A percentile compares a stretch with the other conserved stretches of the same genome.
Conservation (phyloP, 2,113 vertebrate genomes). For the Brachypteracias leptosomus region DNA sequence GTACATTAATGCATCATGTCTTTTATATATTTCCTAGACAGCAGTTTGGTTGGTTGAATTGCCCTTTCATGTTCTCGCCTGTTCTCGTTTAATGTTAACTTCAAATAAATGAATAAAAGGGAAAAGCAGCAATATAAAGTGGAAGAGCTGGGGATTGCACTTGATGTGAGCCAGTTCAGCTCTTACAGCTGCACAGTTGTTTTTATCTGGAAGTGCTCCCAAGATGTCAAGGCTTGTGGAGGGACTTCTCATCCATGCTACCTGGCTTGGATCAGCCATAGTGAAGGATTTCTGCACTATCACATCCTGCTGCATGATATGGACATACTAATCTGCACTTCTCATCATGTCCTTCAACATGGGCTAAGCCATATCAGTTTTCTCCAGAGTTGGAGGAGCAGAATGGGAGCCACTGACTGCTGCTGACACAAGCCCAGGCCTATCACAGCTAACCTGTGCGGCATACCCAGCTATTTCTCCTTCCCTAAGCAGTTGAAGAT, state of each 20-base stretch:
- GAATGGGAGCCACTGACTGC: neutral
- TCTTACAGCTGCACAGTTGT: neutral
- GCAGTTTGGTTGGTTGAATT: neutral
- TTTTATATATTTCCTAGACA: neutral
- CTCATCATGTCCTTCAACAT: neutral
- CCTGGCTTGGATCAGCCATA: neutral
- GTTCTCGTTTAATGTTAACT: neutral
- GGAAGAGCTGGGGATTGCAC: neutral
- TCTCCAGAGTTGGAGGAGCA: neutral
- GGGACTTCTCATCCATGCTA: neutral
- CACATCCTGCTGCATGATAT: accelerated
- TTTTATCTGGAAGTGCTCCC: neutral
- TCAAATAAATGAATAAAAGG: neutral
- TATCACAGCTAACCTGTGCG: neutral
- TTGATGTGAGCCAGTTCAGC: neutral
- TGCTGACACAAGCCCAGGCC: neutral
- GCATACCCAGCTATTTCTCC: neutral
- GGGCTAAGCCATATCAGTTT: neutral
- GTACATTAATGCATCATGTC: neutral
- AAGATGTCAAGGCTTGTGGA: neutral
- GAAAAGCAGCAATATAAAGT: neutral
- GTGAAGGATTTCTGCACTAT: neutral
- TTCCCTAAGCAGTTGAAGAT: neutral
- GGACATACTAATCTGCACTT: neutral
- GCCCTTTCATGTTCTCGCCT: neutral